Percentiles rank a stretch among this genome's conserved stretches.
Conservation (phyloP, 2,888 invertebrate species). For the Morpho deidamia region DNA sequence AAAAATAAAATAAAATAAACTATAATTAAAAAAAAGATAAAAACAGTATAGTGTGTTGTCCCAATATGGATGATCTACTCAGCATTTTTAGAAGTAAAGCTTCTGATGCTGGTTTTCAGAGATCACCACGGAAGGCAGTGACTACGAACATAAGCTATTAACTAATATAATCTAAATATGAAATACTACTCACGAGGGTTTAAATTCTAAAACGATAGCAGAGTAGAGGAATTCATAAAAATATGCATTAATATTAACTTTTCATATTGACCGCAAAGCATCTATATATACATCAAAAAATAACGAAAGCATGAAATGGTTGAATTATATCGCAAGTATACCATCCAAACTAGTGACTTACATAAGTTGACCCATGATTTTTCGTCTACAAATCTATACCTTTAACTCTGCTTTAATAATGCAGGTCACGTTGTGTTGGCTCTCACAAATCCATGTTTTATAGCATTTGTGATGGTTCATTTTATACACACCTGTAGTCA, state of each 20-base stretch:
- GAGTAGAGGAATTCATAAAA: slow-evolving; percentile 1
- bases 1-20: too few relatives aligned
- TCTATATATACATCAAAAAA: slow-evolving; percentile 23
- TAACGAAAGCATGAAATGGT: slow-evolving; percentile 26
- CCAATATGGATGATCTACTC: too few relatives aligned
- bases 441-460: slow-evolving; percentile 13
- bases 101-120: too few relatives aligned
- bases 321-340: slow-evolving; percentile 20
- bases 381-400: slow-evolving; percentile 8
- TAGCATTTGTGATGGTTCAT: slow-evolving; percentile 26
- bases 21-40: too few relatives aligned
- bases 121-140: too few relatives aligned
- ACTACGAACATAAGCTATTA: too few relatives aligned
- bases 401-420: slow-evolving; percentile 1
- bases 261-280: slow-evolving; percentile 22
- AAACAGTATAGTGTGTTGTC: too few relatives aligned
- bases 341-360: slow-evolving; percentile 11
- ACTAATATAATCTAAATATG: too few relatives aligned
- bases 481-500: slow-evolving; percentile 30
- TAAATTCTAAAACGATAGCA: too few relatives aligned
- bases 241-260: slow-evolving; percentile 7
- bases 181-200: too few relatives aligned
- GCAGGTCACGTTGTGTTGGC: slow-evolving; percentile 26
- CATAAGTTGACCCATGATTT: slow-evolving; percentile 17
- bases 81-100: too few relatives aligned